These are phyloP conservation scores for Dolomedes plantarius DNA, from an alignment of 2,888 invertebrate genomes.

Conservation along the genomic window DNA sequence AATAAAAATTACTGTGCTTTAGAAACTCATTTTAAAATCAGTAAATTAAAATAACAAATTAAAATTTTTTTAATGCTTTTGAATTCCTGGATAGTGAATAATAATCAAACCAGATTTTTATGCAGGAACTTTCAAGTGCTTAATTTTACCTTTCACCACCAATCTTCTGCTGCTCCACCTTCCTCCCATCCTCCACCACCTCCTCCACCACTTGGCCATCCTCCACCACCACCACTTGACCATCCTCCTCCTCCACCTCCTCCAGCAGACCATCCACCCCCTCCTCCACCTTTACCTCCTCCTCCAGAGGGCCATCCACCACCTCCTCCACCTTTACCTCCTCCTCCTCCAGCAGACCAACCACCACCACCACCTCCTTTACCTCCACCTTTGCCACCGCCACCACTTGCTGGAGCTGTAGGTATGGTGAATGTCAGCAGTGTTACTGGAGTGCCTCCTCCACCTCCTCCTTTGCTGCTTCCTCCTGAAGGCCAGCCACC, in stretches of 20 bases:
- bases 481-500: constrained; percentile 12
- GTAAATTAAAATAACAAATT: no score
- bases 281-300: constrained; percentile 3
- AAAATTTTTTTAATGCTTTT: no score
- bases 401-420: constrained; percentile 30
- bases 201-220: constrained; percentile 28
- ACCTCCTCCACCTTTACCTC: constrained; percentile 20
- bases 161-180: constrained; percentile 43
- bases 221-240: constrained; percentile 15
- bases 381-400: constrained; percentile 4
- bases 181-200: constrained; percentile 34
- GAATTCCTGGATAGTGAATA: no score
- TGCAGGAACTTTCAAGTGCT: no score
- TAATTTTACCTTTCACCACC: constrained; percentile 62
- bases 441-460: constrained; percentile 44
- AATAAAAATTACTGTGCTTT: no score
- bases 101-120: no score
- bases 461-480: constrained; percentile 11
- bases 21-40: no score
- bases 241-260: constrained; percentile 40
- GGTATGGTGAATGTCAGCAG: constrained; percentile 57
- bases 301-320: constrained; percentile 11
- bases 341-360: background rate
- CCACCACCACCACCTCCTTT: constrained; percentile 26
- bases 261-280: constrained; percentile 4